These are phyloP conservation scores for Drosophila serrata DNA, from an alignment of 1,140 invertebrate genomes.

Conservation along the genomic window DNA sequence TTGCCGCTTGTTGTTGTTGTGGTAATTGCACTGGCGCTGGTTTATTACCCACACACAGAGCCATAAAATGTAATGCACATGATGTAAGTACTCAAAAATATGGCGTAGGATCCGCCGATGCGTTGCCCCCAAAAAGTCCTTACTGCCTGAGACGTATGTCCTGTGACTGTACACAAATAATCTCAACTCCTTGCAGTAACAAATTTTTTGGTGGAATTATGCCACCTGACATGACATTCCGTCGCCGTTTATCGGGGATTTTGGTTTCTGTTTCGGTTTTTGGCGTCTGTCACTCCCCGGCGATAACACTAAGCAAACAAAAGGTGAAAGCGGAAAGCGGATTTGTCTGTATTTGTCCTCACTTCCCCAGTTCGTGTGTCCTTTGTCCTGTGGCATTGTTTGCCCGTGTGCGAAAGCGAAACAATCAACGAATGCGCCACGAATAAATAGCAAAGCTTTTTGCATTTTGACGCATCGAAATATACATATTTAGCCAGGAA, in stretches of 20 bases:
- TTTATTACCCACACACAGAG: conserved; percentile 73
- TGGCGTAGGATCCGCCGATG: conserved; percentile 39
- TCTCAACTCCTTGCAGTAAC: not conserved
- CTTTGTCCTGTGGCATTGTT: conserved; percentile 24
- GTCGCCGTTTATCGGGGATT: conserved; percentile 45
- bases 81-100: conserved; percentile 76
- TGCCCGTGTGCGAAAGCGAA: conserved; percentile 40
- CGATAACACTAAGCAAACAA: conserved; percentile 43
- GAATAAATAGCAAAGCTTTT: conserved; percentile 59
- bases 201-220: conserved; percentile 20
- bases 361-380: conserved; percentile 27
- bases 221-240: conserved; percentile 47
- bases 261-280: conserved; percentile 30
- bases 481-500: not conserved
- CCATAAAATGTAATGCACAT: conserved; percentile 78
- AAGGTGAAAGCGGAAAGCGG: conserved; percentile 44
- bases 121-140: conserved; percentile 39
- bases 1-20: conserved; percentile 35
- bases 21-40: conserved; percentile 76
- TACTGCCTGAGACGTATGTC: conserved; percentile 8
- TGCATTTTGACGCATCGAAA: conserved; percentile 30
- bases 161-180: conserved; percentile 7
- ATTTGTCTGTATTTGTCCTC: conserved; percentile 31
- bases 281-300: conserved; percentile 6
- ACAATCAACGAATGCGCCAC: conserved; percentile 64